Conservation (phyloP, 2,797 vertebrate genomes). For the Chanos chanos region DNA sequence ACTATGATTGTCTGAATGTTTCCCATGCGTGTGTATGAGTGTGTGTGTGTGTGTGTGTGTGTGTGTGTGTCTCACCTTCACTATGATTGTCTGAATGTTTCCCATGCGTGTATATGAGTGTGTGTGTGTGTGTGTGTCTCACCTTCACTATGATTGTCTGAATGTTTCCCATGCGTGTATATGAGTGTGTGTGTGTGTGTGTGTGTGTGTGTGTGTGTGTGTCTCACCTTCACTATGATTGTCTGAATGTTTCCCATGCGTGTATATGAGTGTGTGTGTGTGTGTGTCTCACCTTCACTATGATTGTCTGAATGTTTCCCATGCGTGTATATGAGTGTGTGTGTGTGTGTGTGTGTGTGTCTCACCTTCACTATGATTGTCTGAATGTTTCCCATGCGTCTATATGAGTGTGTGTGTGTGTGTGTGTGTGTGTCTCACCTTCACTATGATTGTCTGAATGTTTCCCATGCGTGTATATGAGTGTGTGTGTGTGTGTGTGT, state of each 20-base stretch:
- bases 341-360: conserved; percentile 22
- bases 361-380: conserved; percentile 58
- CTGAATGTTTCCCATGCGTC: conserved; percentile 55
- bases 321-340: conserved; percentile 40
- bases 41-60: conserved; percentile 34
- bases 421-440: conserved; percentile 44
- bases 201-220: neutral
- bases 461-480: conserved; percentile 49
- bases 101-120: conserved; percentile 44
- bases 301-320: conserved; percentile 54
- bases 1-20: conserved; percentile 55
- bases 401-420: conserved; percentile 31
- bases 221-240: conserved; percentile 58
- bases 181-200: conserved; percentile 41
- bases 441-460: conserved; percentile 55
- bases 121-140: conserved; percentile 34
- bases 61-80: conserved; percentile 52
- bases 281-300: conserved; percentile 55
- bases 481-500: conserved; percentile 33
- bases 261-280: conserved; percentile 34
- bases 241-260: conserved; percentile 56
- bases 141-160: conserved; percentile 62
- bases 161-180: conserved; percentile 49
- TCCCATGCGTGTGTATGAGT: conserved; percentile 43
- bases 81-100: conserved; percentile 54